Conservation (phyloP, 92 coral and sea anemone species). For the Siderastrea siderea region DNA sequence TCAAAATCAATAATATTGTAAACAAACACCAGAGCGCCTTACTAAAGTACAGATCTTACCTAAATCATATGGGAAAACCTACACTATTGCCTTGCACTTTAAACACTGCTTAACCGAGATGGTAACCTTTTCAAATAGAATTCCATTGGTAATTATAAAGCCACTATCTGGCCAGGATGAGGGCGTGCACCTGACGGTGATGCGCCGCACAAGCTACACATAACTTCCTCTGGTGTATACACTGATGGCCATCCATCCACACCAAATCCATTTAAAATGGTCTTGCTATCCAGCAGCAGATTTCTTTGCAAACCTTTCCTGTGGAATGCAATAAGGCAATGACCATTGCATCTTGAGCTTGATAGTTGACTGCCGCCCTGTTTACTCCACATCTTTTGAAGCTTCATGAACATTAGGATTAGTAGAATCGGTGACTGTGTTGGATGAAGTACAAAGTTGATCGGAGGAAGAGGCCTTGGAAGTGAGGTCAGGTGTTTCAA, state of each 20-base stretch:
- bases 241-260: background rate
- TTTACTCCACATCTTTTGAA: background rate
- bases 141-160: background rate
- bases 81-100: background rate
- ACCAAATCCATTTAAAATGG: background rate
- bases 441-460: too few relatives aligned
- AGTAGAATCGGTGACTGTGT: too few relatives aligned
- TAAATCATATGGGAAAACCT: conserved; percentile 8
- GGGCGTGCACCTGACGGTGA: background rate
- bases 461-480: background rate
- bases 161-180: conserved; percentile 18
- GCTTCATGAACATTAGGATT: background rate
- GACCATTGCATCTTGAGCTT: background rate
- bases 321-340: background rate
- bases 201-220: background rate
- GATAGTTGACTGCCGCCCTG: background rate
- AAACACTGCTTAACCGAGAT: background rate
- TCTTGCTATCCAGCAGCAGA: background rate
- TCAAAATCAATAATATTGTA: too few relatives aligned
- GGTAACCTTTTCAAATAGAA: background rate
- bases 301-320: background rate
- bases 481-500: background rate
- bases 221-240: background rate
- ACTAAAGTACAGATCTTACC: background rate
- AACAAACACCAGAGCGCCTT: too few relatives aligned